phyloP scores from a whole-genome alignment of 2,797 vertebrate species.

The Kryptolebias ocellatus region DNA sequence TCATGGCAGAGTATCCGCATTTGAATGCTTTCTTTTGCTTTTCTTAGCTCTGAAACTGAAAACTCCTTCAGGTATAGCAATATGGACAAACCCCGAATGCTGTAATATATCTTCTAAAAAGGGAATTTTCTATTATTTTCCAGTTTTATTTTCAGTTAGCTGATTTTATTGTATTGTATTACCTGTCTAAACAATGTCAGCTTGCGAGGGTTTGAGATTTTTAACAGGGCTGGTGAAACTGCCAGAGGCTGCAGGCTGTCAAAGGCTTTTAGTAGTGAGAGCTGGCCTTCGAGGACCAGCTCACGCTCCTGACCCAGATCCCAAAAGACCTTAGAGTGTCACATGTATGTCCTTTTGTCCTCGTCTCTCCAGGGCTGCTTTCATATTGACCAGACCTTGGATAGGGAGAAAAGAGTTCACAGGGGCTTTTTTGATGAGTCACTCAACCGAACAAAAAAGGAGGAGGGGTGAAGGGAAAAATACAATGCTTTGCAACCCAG shows the following conservation, averaged over 20 bases:
- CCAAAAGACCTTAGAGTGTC: slow-evolving; percentile 65
- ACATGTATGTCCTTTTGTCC: slow-evolving; percentile 73
- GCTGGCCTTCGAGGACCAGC: slow-evolving; percentile 56
- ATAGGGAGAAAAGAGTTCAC: slow-evolving; percentile 48
- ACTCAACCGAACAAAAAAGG: slow-evolving; percentile 72
- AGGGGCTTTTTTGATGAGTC: slow-evolving; percentile 74
- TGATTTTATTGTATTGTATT: slow-evolving; percentile 5
- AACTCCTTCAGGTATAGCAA: slow-evolving; percentile 28
- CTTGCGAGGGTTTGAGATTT: not conserved
- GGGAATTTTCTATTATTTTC: too few species aligned
- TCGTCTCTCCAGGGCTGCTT: slow-evolving; percentile 61
- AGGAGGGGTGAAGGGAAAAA: slow-evolving; percentile 50
- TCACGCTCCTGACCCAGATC: slow-evolving; percentile 79
- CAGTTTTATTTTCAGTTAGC: slow-evolving; percentile 9
- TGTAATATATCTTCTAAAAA: too few species aligned
- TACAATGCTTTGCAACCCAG: slow-evolving; percentile 45
- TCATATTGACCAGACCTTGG: slow-evolving; percentile 59
- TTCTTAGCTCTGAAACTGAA: slow-evolving; percentile 53
- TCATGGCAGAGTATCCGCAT: slow-evolving; percentile 72
- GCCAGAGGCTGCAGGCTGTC: slow-evolving; percentile 49
- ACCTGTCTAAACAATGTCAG: slow-evolving; percentile 15
- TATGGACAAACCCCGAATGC: not conserved
- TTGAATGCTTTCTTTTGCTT: slow-evolving; percentile 77
- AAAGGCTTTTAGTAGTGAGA: slow-evolving; percentile 51
- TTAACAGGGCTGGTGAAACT: slow-evolving; percentile 24